A percentile compares a stretch with the other conserved stretches of the same genome.
Evolutionary conservation across 1,140 invertebrate species (phyloP).

Genomic region (Lepidostoma basale): DNA sequence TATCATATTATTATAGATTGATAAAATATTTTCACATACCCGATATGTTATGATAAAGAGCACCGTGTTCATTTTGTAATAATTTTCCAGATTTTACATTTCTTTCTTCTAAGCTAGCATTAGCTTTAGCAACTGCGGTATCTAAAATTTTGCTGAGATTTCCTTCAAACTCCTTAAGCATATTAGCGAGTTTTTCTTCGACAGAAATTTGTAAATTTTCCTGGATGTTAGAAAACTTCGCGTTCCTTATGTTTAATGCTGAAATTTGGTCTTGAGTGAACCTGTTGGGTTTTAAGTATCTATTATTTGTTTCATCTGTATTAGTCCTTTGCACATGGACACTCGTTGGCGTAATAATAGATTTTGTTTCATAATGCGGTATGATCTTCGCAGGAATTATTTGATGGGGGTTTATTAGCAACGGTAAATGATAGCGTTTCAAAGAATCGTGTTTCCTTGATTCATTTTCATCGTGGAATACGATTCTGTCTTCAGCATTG

Average conservation of each 20-base stretch:
- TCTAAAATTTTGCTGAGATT: constrained; percentile 28
- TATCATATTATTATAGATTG: too few relatives aligned
- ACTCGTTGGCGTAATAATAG: too few relatives aligned
- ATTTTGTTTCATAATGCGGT: too few relatives aligned
- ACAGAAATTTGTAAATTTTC: not conserved
- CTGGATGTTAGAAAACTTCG: not conserved
- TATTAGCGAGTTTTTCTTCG: constrained; percentile 3
- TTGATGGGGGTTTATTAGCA: too few relatives aligned
- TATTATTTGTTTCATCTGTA: too few relatives aligned
- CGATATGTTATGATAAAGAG: not conserved
- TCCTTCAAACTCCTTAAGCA: constrained; percentile 24
- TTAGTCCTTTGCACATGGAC: too few relatives aligned
- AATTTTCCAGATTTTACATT: constrained; percentile 1
- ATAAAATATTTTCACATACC: too few relatives aligned
- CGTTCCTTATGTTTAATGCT: not conserved
- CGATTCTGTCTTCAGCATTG: constrained; percentile 1
- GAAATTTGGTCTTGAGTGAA: too few relatives aligned
- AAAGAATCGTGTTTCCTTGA: not conserved
- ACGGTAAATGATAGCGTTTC: too few relatives aligned
- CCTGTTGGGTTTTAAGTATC: too few relatives aligned
- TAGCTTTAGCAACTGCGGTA: constrained; percentile 9
- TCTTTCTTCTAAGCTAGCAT: not conserved
- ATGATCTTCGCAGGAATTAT: too few relatives aligned
- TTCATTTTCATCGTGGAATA: not conserved
- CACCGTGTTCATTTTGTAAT: not conserved